Evolutionary conservation across 2,888 invertebrate species (phyloP).

Genomic region (Coelopa pilipes): DNA sequence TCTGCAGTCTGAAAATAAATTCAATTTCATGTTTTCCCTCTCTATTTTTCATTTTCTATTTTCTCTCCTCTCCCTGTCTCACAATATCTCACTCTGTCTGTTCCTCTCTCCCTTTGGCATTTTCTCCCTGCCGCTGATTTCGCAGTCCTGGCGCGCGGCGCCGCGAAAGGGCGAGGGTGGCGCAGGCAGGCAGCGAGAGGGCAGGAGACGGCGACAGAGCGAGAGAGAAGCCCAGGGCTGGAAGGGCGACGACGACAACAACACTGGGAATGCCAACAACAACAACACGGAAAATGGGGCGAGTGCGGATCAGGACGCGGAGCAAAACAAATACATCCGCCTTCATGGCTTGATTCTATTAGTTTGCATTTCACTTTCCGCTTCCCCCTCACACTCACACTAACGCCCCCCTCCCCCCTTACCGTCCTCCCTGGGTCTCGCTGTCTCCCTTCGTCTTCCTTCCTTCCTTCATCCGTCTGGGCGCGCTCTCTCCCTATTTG

Average conservation of each 20-base stretch:
- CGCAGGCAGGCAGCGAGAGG: too few species aligned
- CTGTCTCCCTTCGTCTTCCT: background rate
- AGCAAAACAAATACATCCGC: conserved; percentile 18
- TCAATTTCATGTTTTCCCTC: too few species aligned
- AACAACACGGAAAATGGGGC: background rate
- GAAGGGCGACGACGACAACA: background rate
- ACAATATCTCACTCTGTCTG: too few species aligned
- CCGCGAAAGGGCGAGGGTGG: too few species aligned
- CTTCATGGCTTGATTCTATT: conserved; percentile 27
- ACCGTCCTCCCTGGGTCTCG: background rate
- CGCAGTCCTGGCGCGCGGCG: too few species aligned
- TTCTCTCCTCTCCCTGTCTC: too few species aligned
- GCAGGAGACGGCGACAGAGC: too few species aligned
- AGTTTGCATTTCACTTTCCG: conserved; percentile 37
- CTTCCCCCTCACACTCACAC: background rate
- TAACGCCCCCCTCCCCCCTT: background rate
- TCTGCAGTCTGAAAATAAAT: too few species aligned
- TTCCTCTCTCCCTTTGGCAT: too few species aligned
- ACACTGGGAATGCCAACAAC: background rate
- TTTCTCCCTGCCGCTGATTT: too few species aligned
- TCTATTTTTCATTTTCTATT: too few species aligned
- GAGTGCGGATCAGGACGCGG: background rate
- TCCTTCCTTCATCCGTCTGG: background rate
- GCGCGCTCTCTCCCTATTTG: background rate
- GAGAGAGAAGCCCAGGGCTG: too few species aligned